Evolutionary conservation across 2,113 vertebrate genomes (phyloP).

Genomic region (Theristicus caerulescens): DNA sequence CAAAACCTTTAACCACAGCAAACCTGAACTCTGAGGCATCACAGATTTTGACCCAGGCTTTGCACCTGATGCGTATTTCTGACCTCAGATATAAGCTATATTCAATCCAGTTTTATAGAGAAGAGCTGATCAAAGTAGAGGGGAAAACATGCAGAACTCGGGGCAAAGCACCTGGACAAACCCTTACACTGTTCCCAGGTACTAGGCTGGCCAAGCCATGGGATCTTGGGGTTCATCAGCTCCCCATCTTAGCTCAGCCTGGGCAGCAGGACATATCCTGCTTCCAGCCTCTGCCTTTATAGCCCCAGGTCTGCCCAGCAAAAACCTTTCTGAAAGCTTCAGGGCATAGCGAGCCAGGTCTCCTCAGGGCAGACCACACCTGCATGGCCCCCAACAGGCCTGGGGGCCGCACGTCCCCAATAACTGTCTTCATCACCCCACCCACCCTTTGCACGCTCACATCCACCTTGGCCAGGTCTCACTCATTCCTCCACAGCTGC

Average conservation of each 20-base stretch:
- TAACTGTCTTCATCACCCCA: fast-evolving
- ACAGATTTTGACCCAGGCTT: background rate
- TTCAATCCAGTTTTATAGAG: background rate
- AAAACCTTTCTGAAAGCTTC: background rate
- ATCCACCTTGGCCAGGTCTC: background rate
- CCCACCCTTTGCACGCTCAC: background rate
- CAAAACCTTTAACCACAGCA: background rate
- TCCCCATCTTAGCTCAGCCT: background rate
- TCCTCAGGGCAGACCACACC: background rate
- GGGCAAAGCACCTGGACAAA: background rate
- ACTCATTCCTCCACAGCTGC: background rate
- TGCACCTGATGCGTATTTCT: fast-evolving
- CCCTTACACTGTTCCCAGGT: background rate
- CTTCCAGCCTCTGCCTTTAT: background rate
- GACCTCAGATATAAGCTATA: background rate
- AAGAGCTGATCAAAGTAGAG: background rate
- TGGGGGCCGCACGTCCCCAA: fast-evolving
- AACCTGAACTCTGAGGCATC: background rate
- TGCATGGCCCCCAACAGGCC: background rate
- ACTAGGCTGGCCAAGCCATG: background rate
- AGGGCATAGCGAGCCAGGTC: background rate
- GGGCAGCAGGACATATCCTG: background rate
- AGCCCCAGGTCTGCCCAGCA: background rate
- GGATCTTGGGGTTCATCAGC: background rate
- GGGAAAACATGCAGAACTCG: background rate